Percentiles rank a stretch among this genome's conserved stretches.
These are phyloP conservation scores for Chiloscyllium plagiosum DNA, from an alignment of 2,113 vertebrate species.

Conservation along the genomic window DNA sequence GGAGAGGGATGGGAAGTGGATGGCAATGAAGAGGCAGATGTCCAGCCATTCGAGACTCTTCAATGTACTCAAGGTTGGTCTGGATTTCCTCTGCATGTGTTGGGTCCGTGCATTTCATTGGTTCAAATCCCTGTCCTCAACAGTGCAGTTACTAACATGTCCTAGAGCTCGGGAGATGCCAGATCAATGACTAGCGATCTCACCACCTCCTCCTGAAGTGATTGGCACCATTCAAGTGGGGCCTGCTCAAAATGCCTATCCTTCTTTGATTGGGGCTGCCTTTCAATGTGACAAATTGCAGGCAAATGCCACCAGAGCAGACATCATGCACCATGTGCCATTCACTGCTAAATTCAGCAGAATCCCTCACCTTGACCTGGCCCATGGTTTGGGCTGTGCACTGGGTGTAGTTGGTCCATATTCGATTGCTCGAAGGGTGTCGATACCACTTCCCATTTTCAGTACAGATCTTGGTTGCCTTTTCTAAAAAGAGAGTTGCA, in stretches of 20 bases:
- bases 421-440: constrained; percentile 61
- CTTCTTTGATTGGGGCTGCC: too few relatives aligned
- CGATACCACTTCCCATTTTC: constrained; percentile 63
- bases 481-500: constrained; percentile 49
- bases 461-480: constrained; percentile 66
- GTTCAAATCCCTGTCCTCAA: too few relatives aligned
- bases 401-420: constrained; percentile 67
- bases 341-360: not conserved
- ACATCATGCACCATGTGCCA: not conserved
- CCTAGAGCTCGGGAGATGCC: not conserved
- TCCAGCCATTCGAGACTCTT: too few relatives aligned
- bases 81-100: too few relatives aligned
- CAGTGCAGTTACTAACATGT: too few relatives aligned
- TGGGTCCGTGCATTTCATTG: too few relatives aligned
- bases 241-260: not conserved
- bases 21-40: not conserved
- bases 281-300: not conserved
- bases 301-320: not conserved
- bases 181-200: not conserved
- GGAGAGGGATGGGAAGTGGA: not conserved
- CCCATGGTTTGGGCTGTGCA: constrained; percentile 52
- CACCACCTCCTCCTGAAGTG: not conserved
- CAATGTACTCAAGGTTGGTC: too few relatives aligned
- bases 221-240: not conserved
- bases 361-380: constrained; percentile 50